A percentile compares a stretch with the other conserved stretches of the same genome.
These are phyloP conservation scores for Lonchura striata DNA, from an alignment of 2,113 vertebrate species.

Conservation along the genomic window DNA sequence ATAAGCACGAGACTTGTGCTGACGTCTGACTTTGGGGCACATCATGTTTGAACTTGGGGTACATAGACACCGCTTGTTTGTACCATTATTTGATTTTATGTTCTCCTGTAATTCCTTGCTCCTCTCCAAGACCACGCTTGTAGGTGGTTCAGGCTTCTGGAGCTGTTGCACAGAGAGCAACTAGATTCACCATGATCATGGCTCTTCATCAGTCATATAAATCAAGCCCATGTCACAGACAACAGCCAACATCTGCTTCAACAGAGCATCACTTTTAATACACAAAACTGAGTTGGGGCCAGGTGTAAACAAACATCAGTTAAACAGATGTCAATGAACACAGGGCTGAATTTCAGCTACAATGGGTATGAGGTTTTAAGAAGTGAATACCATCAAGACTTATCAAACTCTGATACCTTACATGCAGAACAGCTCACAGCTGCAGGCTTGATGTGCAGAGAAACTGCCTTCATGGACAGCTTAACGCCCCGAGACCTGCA, in stretches of 20 bases:
- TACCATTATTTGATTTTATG: neutral
- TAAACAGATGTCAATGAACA: neutral
- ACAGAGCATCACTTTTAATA: neutral
- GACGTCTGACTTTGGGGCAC: neutral
- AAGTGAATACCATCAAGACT: neutral
- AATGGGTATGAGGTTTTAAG: neutral
- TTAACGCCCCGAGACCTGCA: neutral
- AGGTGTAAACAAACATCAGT: neutral
- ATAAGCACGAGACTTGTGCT: fast-evolving
- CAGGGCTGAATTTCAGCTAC: neutral
- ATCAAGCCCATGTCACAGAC: neutral
- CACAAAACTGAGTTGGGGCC: neutral
- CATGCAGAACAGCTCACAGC: neutral
- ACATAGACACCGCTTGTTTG: neutral
- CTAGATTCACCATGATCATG: neutral
- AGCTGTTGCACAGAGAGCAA: neutral
- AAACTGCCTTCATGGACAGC: neutral
- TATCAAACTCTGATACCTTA: neutral
- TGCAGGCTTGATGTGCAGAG: neutral
- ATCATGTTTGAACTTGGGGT: neutral
- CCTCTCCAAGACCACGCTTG: neutral
- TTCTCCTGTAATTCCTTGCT: neutral
- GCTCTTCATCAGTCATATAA: neutral
- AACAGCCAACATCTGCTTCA: neutral
- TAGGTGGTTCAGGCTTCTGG: neutral